Evolutionary conservation across 2,888 invertebrate genomes (phyloP), one percentile per base, ranked within the genome.

Genomic region (Xanthostigma xanthostigma): DNA sequence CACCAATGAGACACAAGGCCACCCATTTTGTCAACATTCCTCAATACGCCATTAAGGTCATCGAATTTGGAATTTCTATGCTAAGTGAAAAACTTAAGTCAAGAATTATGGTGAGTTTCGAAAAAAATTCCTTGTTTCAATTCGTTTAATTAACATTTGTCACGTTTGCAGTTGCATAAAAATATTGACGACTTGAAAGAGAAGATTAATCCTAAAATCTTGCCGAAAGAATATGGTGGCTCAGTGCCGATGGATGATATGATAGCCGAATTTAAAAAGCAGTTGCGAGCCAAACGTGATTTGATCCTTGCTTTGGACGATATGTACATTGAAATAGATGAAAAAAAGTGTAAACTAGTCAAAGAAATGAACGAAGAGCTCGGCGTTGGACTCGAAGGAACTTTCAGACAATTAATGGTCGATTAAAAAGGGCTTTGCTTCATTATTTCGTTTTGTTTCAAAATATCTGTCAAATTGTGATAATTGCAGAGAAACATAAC

Each of bases 221-320:
- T 92, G 53, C 91, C 91, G 1, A 81, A 84, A 64, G 91, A 92
- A 66, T 91, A 90, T 60, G 91, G 91, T 9, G 91, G 91, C n/a
- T 79, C 79, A 14, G 75, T 87, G 14, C 85, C 90, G 13, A 67
- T 89, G 46, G 72, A 72, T 34, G 84, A 88, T 46, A 89, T 92
- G 86, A 82, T 90, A 52, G 79, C 81, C 64, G 76, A 76, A 59
- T 74, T 87, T 53, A 85, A 86, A 61, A 66, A 70, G 37, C 75
- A 75, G 48, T 65, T 87, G 41, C 64, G 76, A 50, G 76, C 77
- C 53, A 77, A 74, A 50, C 74, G 84, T 55, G 75, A 79, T 33
- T 73, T 76, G 11, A 68, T 87, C 43, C 64, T 84, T 45, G 80
- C 81, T 9, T 67, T 87, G 51, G 87, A 87, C 58, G 79, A 83